Base-by-base conservation (phyloP, 2,888 invertebrate genomes). In the Dryococelus australis region DNA sequence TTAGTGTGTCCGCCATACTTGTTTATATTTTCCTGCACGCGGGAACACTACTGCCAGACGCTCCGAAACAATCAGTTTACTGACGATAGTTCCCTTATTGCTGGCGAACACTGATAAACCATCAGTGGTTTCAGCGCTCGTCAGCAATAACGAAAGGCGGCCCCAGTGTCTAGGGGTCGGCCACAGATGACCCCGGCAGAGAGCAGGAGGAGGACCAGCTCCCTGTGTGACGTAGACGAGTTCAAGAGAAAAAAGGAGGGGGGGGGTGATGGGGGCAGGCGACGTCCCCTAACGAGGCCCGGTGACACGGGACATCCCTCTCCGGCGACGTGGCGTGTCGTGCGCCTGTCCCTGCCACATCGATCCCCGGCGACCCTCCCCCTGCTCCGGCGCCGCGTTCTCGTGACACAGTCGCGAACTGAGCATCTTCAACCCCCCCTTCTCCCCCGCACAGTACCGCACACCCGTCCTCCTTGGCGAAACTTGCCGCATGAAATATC, bases 381-480 rank as follows among this genome's bases (percentile, higher is more conserved):
- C 51, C 51, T 20, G 1, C 51, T 20, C 65, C n/a, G 24, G 24
- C 0, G 8, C n/a, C 65, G 65, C 24, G 65, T n/a, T 65, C 65
- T 65, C 65, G 65, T 65, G 65, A 65, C 65, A 65, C 65, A 65
- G 65, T 65, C 65, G 65, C 65, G 65, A 65, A 65, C 65, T 65
- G 65, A 65, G 65, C 65, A 65, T 65, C 65, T 65, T 65, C 65
- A 0, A 16, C 24, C 16, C n/a, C n/a, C 65, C 65, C 65, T 20
- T 3, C 65, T 0, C n/a, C 20, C 65, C 8, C 8, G 10, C 16
- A 65, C 65, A 5, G 20, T 16, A 12, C n/a, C n/a, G n/a, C n/a
- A n/a, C n/a, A n/a, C n/a, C 65, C 65, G 10, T 3, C 24, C 24
- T 16, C 6, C 65, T 16, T 65, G 65, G 65, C 65, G 65, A 65